These are phyloP conservation scores for Monarcha castaneiventris DNA, from an alignment of 2,113 vertebrate genomes.

Conservation along the genomic window DNA sequence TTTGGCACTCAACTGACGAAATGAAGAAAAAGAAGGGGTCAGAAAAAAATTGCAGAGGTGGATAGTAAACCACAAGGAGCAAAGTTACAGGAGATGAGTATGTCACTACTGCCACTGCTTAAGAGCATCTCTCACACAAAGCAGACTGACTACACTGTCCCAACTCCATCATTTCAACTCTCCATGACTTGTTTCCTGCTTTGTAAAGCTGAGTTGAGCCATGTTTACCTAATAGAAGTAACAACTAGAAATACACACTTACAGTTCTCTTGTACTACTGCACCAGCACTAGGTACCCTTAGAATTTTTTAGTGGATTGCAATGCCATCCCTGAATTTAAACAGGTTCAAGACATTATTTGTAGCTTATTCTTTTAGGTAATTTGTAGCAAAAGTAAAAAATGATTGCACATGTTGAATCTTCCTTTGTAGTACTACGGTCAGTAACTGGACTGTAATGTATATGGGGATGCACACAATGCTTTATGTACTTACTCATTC, in stretches of 20 bases:
- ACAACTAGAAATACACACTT: not conserved
- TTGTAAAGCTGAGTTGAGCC: not conserved
- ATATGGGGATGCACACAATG: rapidly evolving
- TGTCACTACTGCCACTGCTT: not conserved
- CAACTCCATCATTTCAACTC: not conserved
- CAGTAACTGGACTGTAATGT: not conserved
- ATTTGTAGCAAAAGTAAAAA: not conserved
- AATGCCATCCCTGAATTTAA: not conserved
- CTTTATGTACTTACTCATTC: not conserved
- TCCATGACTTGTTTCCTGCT: not conserved
- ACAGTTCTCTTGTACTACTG: not conserved
- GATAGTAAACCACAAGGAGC: not conserved
- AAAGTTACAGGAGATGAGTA: not conserved
- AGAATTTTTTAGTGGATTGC: not conserved
- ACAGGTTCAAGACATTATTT: not conserved
- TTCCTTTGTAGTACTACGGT: not conserved
- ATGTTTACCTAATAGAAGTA: not conserved
- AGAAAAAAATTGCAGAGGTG: not conserved
- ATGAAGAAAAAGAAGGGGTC: not conserved
- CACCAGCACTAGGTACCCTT: not conserved
- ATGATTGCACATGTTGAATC: not conserved
- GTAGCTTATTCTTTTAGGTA: not conserved
- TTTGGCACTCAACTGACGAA: not conserved
- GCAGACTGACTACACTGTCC: not conserved
- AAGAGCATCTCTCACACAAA: not conserved